phyloP scores from a whole-genome alignment of 2,113 vertebrate genomes.

The Microtus richardsoni region DNA sequence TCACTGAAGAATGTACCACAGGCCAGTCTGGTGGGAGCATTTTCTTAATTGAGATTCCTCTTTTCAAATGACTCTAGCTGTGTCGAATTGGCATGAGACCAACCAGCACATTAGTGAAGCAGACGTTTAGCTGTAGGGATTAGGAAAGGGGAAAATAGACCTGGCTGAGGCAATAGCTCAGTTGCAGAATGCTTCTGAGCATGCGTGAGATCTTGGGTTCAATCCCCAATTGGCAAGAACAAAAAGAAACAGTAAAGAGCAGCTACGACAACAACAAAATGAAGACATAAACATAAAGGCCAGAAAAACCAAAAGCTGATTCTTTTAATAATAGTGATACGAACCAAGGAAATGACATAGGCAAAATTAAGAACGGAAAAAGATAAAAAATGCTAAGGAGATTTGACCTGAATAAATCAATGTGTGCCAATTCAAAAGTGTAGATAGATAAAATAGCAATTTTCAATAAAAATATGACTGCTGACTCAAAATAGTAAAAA shows the following conservation, averaged over 20 bases:
- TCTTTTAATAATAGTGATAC: neutral
- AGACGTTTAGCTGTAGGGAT: neutral
- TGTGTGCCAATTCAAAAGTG: neutral
- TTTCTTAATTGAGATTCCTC: neutral
- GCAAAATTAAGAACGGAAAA: neutral
- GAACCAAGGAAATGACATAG: neutral
- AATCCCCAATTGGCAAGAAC: neutral
- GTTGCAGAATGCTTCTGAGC: neutral
- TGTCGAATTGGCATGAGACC: neutral
- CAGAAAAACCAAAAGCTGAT: conserved; percentile 5
- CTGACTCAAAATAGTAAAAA: neutral
- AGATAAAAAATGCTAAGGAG: neutral
- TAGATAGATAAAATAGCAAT: neutral
- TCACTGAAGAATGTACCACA: neutral
- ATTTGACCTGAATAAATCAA: neutral
- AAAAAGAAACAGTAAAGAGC: conserved; percentile 2
- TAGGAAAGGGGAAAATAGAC: neutral
- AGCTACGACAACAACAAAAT: neutral
- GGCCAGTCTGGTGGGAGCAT: neutral
- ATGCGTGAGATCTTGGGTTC: neutral
- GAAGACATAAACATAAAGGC: neutral
- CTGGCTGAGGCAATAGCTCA: neutral
- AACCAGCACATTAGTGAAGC: neutral
- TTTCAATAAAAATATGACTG: neutral
- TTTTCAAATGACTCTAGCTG: neutral